phyloP scores from a whole-genome alignment of 2,888 invertebrate genomes.

The Caenorhabditis plicata region DNA sequence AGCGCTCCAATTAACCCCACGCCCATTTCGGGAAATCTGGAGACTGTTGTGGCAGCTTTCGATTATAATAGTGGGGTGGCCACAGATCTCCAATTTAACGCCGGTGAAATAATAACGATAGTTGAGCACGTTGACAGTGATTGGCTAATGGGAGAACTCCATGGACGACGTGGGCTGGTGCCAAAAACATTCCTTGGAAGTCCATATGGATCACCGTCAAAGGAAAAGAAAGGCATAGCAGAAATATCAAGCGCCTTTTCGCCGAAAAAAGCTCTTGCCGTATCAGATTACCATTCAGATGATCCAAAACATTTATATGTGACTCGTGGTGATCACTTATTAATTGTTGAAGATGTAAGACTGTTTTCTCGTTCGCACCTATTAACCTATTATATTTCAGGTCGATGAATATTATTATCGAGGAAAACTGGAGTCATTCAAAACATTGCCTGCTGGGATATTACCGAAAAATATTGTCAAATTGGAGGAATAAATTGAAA shows the following conservation, averaged over 20 bases:
- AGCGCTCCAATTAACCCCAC: slow-evolving; percentile 3
- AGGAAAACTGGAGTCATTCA: slow-evolving; percentile 42
- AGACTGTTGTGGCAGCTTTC: slow-evolving; percentile 45
- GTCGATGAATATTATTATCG: slow-evolving; percentile 40
- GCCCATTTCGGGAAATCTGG: neutral
- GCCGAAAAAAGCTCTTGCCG: slow-evolving; percentile 25
- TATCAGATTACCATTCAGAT: slow-evolving; percentile 40
- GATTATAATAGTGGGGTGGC: slow-evolving; percentile 51
- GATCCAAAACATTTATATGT: slow-evolving; percentile 47
- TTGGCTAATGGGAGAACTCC: slow-evolving; percentile 40
- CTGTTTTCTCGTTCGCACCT: neutral
- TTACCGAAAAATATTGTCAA: slow-evolving; percentile 34
- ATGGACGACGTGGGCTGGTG: slow-evolving; percentile 46
- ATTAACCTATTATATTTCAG: no score
- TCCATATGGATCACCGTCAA: slow-evolving; percentile 29
- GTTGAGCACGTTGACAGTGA: slow-evolving; percentile 40
- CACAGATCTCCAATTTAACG: slow-evolving; percentile 30
- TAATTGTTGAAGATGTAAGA: slow-evolving; percentile 43
- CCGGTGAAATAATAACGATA: slow-evolving; percentile 31
- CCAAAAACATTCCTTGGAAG: slow-evolving; percentile 46
- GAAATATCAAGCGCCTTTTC: slow-evolving; percentile 28
- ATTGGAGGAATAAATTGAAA: slow-evolving; percentile 6
- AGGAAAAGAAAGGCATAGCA: slow-evolving; percentile 27
- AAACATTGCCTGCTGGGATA: slow-evolving; percentile 43
- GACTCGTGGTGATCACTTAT: slow-evolving; percentile 38